phyloP scores from a whole-genome alignment of 2,888 invertebrate genomes.

The Plagodis pulveraria region DNA sequence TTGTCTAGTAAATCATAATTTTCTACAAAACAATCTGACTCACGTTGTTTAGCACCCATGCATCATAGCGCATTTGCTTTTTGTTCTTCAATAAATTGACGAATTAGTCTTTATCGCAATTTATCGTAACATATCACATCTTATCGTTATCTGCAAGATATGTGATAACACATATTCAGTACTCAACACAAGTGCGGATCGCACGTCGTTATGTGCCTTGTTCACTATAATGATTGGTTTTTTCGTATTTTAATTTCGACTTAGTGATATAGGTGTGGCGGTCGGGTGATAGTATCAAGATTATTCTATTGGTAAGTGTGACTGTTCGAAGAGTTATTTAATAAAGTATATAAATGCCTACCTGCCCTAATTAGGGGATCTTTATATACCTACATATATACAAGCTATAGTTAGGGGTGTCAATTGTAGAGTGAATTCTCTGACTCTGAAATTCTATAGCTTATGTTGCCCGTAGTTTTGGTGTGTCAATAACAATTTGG shows the following conservation, averaged over 20 bases:
- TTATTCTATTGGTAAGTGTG: slow-evolving; percentile 16
- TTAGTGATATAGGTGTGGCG: slow-evolving; percentile 16
- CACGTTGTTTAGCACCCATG: neutral
- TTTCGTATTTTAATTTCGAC: slow-evolving; percentile 14
- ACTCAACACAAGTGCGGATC: slow-evolving; percentile 14
- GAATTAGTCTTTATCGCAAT: slow-evolving; percentile 14
- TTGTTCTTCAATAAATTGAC: slow-evolving; percentile 20
- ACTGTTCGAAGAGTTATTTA: neutral
- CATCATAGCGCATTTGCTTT: slow-evolving; percentile 4
- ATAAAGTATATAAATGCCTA: too few relatives aligned
- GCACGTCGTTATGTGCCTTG: slow-evolving; percentile 16
- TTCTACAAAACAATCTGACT: slow-evolving; percentile 1
- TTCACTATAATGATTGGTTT: slow-evolving; percentile 10
- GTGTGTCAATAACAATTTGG: too few relatives aligned
- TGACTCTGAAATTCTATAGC: too few relatives aligned
- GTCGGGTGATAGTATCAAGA: slow-evolving; percentile 1
- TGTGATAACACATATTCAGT: slow-evolving; percentile 25
- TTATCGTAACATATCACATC: slow-evolving; percentile 23
- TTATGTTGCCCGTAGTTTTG: too few relatives aligned
- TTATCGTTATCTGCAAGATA: slow-evolving; percentile 28
- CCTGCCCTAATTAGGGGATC: too few relatives aligned
- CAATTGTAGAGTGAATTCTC: too few relatives aligned
- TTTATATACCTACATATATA: too few relatives aligned
- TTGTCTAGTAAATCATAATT: too few relatives aligned
- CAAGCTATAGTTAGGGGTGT: too few relatives aligned